These are phyloP conservation scores for Erpobdella octoculata DNA, from an alignment of 2,888 invertebrate genomes.

Conservation along the genomic window DNA sequence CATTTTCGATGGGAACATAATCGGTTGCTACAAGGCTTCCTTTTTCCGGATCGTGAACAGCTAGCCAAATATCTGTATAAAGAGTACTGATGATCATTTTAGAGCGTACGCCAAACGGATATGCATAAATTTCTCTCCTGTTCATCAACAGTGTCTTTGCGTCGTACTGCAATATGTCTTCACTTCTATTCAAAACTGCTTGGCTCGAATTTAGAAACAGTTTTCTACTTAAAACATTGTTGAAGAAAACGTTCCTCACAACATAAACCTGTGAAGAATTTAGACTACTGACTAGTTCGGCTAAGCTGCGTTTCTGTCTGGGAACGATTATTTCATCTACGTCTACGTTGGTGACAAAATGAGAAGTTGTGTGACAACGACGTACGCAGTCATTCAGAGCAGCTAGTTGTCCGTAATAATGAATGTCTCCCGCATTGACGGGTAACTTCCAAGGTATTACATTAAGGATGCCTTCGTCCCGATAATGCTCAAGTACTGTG, in stretches of 20 bases:
- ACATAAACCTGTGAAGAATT: conserved; percentile 81
- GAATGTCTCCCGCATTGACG: conserved; percentile 29
- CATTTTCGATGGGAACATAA: too few relatives aligned
- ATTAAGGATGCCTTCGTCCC: conserved; percentile 30
- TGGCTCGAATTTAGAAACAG: conserved; percentile 30
- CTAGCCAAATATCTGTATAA: conserved; percentile 76
- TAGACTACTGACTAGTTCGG: too few relatives aligned
- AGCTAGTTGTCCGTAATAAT: conserved; percentile 37
- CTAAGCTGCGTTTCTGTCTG: too few relatives aligned
- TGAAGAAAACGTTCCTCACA: conserved; percentile 78
- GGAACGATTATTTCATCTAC: conserved; percentile 36
- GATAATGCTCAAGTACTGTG: conserved; percentile 25
- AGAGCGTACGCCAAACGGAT: conserved; percentile 67
- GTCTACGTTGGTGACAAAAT: conserved; percentile 35
- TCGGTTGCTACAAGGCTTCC: too few relatives aligned
- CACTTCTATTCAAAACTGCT: conserved; percentile 32
- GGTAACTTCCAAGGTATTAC: conserved; percentile 35
- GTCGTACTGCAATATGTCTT: neutral
- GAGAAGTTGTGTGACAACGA: conserved; percentile 30
- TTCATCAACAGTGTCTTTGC: conserved; percentile 57
- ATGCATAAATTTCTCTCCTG: conserved; percentile 69
- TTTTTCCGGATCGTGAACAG: conserved; percentile 52
- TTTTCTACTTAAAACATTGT: conserved; percentile 72
- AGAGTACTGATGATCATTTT: conserved; percentile 80
- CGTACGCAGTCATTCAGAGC: conserved; percentile 37